Percentiles rank a stretch among this genome's conserved stretches.
phyloP scores from a whole-genome alignment of 2,888 invertebrate genomes.

The Dexiosoma caninum region DNA sequence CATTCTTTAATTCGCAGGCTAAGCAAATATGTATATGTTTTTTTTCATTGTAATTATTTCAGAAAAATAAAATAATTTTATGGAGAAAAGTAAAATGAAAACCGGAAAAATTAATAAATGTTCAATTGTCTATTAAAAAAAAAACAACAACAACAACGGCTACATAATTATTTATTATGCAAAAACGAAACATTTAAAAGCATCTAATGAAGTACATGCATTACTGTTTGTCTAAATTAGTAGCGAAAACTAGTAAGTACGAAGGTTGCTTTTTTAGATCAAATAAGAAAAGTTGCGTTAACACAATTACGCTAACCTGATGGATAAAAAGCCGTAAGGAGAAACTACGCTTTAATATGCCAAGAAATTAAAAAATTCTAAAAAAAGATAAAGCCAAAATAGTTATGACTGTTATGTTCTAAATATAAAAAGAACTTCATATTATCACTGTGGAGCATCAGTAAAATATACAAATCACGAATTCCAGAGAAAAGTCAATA shows the following conservation, averaged over 20 bases:
- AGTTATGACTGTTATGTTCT: too few species aligned
- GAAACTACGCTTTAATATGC: too few species aligned
- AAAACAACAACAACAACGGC: neutral
- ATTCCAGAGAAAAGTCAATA: too few species aligned
- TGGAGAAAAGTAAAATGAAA: slow-evolving; percentile 56
- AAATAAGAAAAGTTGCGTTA: too few species aligned
- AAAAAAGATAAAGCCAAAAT: too few species aligned
- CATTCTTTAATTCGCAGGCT: neutral
- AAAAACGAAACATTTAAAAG: slow-evolving; percentile 44
- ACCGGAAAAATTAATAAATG: slow-evolving; percentile 64
- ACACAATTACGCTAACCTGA: too few species aligned
- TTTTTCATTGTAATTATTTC: slow-evolving; percentile 43
- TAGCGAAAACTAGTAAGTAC: slow-evolving; percentile 3
- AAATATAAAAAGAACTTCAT: too few species aligned
- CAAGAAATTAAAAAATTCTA: too few species aligned
- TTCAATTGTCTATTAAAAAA: slow-evolving; percentile 63
- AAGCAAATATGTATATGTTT: neutral
- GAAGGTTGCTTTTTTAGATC: neutral
- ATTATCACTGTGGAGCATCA: too few species aligned
- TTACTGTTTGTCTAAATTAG: slow-evolving; percentile 20
- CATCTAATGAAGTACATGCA: slow-evolving; percentile 51
- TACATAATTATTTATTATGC: slow-evolving; percentile 61
- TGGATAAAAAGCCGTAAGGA: too few species aligned
- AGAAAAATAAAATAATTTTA: slow-evolving; percentile 29
- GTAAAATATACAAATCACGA: too few species aligned